These are phyloP conservation scores for Nothobranchius kuhntae DNA, from an alignment of 2,113 vertebrate genomes.

Conservation along the genomic window DNA sequence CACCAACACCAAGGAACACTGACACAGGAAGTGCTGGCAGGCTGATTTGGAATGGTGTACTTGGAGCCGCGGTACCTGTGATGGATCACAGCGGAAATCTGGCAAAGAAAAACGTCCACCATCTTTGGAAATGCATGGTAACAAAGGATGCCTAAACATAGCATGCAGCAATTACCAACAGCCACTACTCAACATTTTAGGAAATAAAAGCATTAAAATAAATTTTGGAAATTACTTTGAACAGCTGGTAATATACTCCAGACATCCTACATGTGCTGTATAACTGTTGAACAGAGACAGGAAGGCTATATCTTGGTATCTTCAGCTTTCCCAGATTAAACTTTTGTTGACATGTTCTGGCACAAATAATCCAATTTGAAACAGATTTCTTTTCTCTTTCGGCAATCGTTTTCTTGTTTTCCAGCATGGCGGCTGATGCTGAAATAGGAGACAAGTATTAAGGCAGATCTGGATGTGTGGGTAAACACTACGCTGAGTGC, in stretches of 20 bases:
- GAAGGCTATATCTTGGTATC: conserved; percentile 39
- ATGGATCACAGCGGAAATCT: conserved; percentile 57
- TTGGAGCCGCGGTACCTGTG: conserved; percentile 38
- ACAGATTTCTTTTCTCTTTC: conserved; percentile 19
- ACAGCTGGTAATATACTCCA: conserved; percentile 31
- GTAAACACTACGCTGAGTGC: conserved; percentile 77
- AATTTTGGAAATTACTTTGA: conserved; percentile 23
- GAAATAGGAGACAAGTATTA: conserved; percentile 70
- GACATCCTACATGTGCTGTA: conserved; percentile 23
- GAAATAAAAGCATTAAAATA: conserved; percentile 25
- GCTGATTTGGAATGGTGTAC: conserved; percentile 37
- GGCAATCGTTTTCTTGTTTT: conserved; percentile 53
- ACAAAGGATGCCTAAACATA: conserved; percentile 19
- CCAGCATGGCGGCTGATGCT: conserved; percentile 55
- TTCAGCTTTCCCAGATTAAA: conserved; percentile 39
- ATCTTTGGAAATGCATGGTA: conserved; percentile 30
- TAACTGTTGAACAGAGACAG: conserved; percentile 35
- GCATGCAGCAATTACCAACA: conserved; percentile 19
- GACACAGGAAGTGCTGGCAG: conserved; percentile 43
- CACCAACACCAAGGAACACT: conserved; percentile 27
- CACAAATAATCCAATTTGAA: conserved; percentile 52
- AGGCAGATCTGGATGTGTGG: conserved; percentile 77
- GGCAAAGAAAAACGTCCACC: conserved; percentile 19
- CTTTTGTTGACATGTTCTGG: conserved; percentile 59
- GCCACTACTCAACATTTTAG: conserved; percentile 23